Percentiles rank a stretch among this genome's conserved stretches.
Evolutionary conservation across 2,888 invertebrate genomes (phyloP).

Genomic region (Drosophila formosana): DNA sequence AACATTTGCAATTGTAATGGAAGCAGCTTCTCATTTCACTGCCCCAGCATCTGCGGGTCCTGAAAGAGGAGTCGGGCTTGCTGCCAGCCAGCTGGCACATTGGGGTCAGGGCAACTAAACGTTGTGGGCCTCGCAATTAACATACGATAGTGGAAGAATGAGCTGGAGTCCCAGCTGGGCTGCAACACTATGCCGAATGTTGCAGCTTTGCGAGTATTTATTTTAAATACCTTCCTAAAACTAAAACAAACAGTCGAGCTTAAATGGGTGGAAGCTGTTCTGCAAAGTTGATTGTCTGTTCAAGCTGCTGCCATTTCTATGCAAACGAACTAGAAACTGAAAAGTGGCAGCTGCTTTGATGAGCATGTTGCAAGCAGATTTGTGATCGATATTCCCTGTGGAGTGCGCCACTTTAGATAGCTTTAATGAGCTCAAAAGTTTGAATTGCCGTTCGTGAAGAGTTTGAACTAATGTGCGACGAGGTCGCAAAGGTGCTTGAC

Average conservation of each 20-base stretch:
- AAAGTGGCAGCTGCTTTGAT: background rate
- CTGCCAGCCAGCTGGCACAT: slow-evolving; percentile 23
- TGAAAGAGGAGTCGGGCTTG: background rate
- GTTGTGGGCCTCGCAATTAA: slow-evolving; percentile 54
- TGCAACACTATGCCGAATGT: slow-evolving; percentile 22
- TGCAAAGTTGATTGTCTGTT: slow-evolving; percentile 24
- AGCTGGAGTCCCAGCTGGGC: slow-evolving; percentile 1
- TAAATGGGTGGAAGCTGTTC: slow-evolving; percentile 34
- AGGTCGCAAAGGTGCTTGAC: background rate
- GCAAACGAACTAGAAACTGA: slow-evolving; percentile 9
- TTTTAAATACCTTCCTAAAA: slow-evolving; percentile 37
- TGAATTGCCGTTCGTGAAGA: background rate
- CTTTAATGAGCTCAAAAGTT: background rate
- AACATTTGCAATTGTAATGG: slow-evolving; percentile 78
- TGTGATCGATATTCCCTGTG: background rate
- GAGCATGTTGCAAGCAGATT: background rate
- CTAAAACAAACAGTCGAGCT: slow-evolving; percentile 33
- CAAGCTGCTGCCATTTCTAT: slow-evolving; percentile 20
- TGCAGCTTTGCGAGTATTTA: slow-evolving; percentile 37
- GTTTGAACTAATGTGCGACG: background rate
- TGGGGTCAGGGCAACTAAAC: slow-evolving; percentile 47
- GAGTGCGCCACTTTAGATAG: background rate
- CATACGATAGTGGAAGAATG: slow-evolving; percentile 38
- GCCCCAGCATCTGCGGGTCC: background rate
- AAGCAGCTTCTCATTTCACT: slow-evolving; percentile 19